These are phyloP conservation scores for Druon quercuslanigerum DNA, from an alignment of 1,140 invertebrate species.

Conservation along the genomic window DNA sequence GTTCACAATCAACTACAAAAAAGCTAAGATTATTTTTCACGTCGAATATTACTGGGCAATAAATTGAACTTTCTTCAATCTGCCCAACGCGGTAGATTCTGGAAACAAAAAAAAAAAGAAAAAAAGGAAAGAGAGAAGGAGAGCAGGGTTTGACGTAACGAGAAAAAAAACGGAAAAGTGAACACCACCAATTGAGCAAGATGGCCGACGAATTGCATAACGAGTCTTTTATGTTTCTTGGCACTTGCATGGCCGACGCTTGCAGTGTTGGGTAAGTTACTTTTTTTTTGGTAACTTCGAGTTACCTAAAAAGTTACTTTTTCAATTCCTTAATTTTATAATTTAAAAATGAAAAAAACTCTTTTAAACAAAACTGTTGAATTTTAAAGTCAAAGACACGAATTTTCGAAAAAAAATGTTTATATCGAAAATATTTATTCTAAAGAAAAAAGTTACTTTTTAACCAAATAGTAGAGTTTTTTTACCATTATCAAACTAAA, in stretches of 20 bases:
- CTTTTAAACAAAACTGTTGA: too few relatives aligned
- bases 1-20: not conserved
- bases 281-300: too few relatives aligned
- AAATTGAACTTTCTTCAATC: not conserved
- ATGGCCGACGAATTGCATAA: constrained; percentile 5
- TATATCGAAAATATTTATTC: too few relatives aligned
- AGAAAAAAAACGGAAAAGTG: constrained; percentile 11
- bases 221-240: not conserved
- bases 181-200: constrained; percentile 13
- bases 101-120: not conserved
- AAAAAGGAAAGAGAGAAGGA: not conserved
- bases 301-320: too few relatives aligned
- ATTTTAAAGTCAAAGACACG: too few relatives aligned
- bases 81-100: not conserved
- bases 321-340: too few relatives aligned
- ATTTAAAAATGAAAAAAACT: too few relatives aligned
- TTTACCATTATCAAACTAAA: too few relatives aligned
- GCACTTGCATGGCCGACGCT: not conserved
- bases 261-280: too few relatives aligned
- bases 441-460: too few relatives aligned
- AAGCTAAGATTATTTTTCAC: not conserved
- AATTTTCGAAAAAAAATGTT: too few relatives aligned
- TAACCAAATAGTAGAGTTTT: too few relatives aligned
- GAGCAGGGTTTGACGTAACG: not conserved
- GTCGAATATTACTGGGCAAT: not conserved